Evolutionary conservation across 2,888 invertebrate species (phyloP).

Genomic region (Lordiphosa fenestrarum): DNA sequence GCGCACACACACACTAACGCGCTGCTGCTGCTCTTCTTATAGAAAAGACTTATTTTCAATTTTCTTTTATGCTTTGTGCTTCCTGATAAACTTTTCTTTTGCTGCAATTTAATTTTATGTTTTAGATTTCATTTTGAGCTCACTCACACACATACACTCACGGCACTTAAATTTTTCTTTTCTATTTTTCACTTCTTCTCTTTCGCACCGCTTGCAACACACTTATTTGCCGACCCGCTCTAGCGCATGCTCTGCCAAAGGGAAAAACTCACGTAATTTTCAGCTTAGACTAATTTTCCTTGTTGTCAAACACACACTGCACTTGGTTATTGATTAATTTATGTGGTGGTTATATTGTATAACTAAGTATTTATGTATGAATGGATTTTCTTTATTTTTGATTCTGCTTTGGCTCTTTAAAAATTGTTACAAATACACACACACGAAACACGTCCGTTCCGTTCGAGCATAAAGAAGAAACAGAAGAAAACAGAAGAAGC

Average conservation of each 20-base stretch:
- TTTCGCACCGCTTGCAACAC: slow-evolving; percentile 4
- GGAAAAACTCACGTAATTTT: slow-evolving; percentile 1
- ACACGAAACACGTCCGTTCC: slow-evolving; percentile 5
- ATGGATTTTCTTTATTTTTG: slow-evolving; percentile 1
- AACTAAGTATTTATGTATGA: not conserved
- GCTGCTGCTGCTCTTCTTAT: slow-evolving; percentile 5
- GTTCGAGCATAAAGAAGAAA: no score
- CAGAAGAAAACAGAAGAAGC: no score
- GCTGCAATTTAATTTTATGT: slow-evolving; percentile 8
- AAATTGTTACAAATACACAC: slow-evolving; percentile 4
- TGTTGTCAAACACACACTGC: not conserved
- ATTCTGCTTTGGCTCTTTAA: not conserved
- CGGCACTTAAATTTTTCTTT: slow-evolving; percentile 2
- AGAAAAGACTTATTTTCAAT: slow-evolving; percentile 8
- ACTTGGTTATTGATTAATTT: not conserved
- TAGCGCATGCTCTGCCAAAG: slow-evolving; percentile 6
- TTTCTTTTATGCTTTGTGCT: slow-evolving; percentile 1
- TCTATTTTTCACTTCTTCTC: not conserved
- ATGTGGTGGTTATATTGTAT: not conserved
- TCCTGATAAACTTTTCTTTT: slow-evolving; percentile 3
- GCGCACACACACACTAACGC: not conserved
- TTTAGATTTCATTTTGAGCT: slow-evolving; percentile 5
- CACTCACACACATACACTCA: not conserved
- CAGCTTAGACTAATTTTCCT: not conserved
- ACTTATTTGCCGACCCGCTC: slow-evolving; percentile 6